Evolutionary conservation across 1,140 invertebrate species (phyloP), one percentile per base, ranked within the genome.

Genomic region (Drosophila erecta): DNA sequence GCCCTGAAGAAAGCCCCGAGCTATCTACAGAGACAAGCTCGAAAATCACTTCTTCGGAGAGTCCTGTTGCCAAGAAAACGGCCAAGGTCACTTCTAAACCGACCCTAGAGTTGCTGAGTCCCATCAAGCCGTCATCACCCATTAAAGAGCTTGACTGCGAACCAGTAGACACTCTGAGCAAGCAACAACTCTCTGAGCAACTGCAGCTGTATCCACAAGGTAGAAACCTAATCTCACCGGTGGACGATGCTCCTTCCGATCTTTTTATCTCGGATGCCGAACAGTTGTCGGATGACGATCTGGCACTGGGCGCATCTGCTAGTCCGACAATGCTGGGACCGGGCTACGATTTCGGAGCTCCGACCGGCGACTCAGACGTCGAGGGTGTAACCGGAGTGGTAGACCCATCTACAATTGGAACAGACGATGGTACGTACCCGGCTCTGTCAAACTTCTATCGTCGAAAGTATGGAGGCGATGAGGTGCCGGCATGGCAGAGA

Each of bases 271-370:
- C 87, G 1, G 89, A 91, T 64, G 71, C 72, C 4, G 91, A 92
- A 35, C 78, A 53, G 11, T 41, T 92, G 12, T 79, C 83, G 1
- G 94, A 94, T 50, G 93, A 94, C 74, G 94, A 94, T 60, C 79
- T 94, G 50, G 79, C 92, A 3, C 70, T 94, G 15, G 94, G 94
- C 8, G 93, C 94, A 5, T 94, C 94, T 0, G 94, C 94, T 7
- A 94, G 94, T 90, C 94, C 94, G n/a, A 94, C 94, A 2, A 50
- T 65, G 11, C 38, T 73, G 47, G 66, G 67, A 1, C 67, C 76
- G 11, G 40, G 46, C n/a, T 87, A 79, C 17, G 76, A 73, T 0
- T 87, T 76, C 6, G 65, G 75, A 11, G 65, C 46, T 4, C 67
- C 56, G 1, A 41, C 66, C 0, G 38, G 44, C 1, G 91, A 64